Evolutionary conservation across 2,888 invertebrate species (phyloP), one percentile per base, ranked within the genome.

Genomic region (Bugulina stolonifera): DNA sequence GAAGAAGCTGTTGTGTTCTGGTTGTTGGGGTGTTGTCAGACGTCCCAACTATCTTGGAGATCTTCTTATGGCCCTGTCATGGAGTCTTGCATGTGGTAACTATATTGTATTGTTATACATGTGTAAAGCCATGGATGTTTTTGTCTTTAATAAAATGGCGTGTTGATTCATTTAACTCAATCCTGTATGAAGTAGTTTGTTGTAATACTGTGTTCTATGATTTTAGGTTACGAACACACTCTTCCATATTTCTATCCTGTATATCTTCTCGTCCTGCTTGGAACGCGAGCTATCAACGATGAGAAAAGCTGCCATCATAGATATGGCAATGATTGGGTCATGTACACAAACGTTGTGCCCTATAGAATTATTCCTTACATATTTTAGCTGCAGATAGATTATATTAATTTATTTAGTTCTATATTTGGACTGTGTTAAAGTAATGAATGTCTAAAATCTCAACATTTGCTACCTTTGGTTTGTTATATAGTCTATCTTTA

Each of bases 1-100:
- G 18, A 91, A 90, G 80, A 90, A 90, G 73, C 85, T 94, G 69
- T 85, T 94, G 29, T 87, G 90, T 1, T 90, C 91, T 14, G 89
- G 91, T 3, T 87, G 90, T 78, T 95, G 94, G 94, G 92, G 93
- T 0, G 79, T 88, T 23, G 86, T 93, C 3, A 89, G 94, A 73
- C 94, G 94, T 85, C 94, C 94, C 1, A 94, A 95, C 85, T 93
- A 94, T 81, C 81, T 91, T 18, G 94, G 94, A 0, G 93, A 93
- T 78, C 89, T 94, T 27, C 78, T 94, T 70, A 89, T 92, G 78
- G 88, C 91, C 72, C 82, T 89, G 72, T 87, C 89, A 0, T 85
- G 88, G 81, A 89, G 89, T 0, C 86, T 91, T 0, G 79, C 92
- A 1, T 85, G 88, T 88, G 86, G 86, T 85, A 73, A 76, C n/a